These are phyloP conservation scores for Orius laevigatus DNA, from an alignment of 1,140 invertebrate species.

Conservation along the genomic window DNA sequence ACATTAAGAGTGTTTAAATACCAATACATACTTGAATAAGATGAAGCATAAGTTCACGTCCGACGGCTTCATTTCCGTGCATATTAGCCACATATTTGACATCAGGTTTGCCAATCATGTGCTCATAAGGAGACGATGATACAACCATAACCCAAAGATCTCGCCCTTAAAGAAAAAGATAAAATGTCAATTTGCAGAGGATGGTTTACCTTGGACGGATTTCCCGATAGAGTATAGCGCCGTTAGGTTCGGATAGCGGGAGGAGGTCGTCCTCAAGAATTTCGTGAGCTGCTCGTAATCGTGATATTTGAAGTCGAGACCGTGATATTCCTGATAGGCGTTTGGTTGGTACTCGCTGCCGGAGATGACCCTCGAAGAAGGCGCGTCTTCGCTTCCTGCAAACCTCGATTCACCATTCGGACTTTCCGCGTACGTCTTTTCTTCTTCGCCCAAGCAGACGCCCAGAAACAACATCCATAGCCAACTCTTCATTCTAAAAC, in stretches of 20 bases:
- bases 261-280: conserved; percentile 60
- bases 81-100: conserved; percentile 87
- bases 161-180: conserved; percentile 38
- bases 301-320: conserved; percentile 71
- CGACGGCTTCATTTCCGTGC: conserved; percentile 81
- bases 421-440: too few relatives aligned
- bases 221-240: conserved; percentile 85
- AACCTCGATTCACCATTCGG: too few relatives aligned
- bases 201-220: conserved; percentile 62
- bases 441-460: too few relatives aligned
- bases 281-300: conserved; percentile 73
- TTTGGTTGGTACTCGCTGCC: conserved; percentile 1
- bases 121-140: conserved; percentile 71
- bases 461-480: too few relatives aligned
- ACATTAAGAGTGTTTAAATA: conserved; percentile 17
- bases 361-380: conserved; percentile 3
- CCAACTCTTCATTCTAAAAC: too few relatives aligned
- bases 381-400: background rate
- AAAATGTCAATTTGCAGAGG: conserved; percentile 12
- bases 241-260: conserved; percentile 65
- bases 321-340: background rate
- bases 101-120: conserved; percentile 80
- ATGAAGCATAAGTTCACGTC: conserved; percentile 71
- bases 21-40: conserved; percentile 37
- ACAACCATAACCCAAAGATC: conserved; percentile 93